Percentiles rank a stretch among this genome's conserved stretches.
Conservation (phyloP, 2,797 vertebrate species). For the Arrhamphus sclerolepis region DNA sequence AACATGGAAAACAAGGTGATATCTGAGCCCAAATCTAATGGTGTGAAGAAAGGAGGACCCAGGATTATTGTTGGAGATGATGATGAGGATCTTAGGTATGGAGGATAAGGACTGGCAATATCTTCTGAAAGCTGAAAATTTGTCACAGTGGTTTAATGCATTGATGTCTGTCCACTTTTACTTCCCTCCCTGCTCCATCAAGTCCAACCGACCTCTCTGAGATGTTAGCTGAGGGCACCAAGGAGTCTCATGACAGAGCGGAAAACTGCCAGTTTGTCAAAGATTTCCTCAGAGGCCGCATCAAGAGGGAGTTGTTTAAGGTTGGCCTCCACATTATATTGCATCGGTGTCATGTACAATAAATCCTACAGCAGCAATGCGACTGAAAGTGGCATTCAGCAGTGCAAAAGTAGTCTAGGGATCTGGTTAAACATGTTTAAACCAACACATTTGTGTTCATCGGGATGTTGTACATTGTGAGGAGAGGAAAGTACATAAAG, state of each 20-base stretch:
- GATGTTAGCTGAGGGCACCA: conserved; percentile 87
- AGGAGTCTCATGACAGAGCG: conserved; percentile 85
- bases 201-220: conserved; percentile 87
- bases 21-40: conserved; percentile 16
- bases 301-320: conserved; percentile 88
- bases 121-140: background rate
- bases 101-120: background rate
- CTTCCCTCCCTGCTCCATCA: background rate
- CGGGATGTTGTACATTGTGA: too few species aligned
- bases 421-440: too few species aligned
- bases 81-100: conserved; percentile 54
- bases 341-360: background rate
- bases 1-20: conserved; percentile 32
- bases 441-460: too few species aligned
- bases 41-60: conserved; percentile 18
- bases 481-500: too few species aligned
- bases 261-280: conserved; percentile 90
- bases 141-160: background rate
- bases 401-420: too few species aligned
- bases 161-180: background rate
- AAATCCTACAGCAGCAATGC: background rate
- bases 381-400: too few species aligned
- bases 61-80: conserved; percentile 28
- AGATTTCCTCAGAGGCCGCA: conserved; percentile 88
- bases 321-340: conserved; percentile 57